phyloP scores from a whole-genome alignment of 2,888 invertebrate genomes.

The Phyto melanocephala region DNA sequence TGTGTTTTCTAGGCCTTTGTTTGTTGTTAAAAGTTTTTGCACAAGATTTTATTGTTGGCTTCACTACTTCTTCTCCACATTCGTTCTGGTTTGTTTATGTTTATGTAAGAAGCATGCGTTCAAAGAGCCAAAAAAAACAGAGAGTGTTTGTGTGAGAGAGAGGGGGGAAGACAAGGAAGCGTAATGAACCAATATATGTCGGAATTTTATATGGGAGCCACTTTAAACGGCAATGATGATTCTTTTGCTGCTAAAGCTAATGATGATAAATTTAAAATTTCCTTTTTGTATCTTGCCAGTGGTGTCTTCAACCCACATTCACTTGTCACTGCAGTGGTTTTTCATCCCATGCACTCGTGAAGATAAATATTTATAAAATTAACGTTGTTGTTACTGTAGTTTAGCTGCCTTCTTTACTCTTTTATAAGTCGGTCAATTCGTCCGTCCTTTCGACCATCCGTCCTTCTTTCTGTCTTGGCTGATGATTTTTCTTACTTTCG shows the following conservation, averaged over 20 bases:
- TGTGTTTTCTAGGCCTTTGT: constrained; percentile 11
- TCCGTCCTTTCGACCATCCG: not conserved
- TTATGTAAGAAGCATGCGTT: constrained; percentile 18
- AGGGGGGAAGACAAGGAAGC: not conserved
- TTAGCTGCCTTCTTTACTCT: not conserved
- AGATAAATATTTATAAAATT: not conserved
- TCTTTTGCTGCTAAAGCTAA: not conserved
- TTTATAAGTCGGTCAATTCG: too few relatives aligned
- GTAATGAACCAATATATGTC: not conserved
- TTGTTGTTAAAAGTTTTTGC: constrained; percentile 14
- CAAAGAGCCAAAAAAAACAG: too few relatives aligned
- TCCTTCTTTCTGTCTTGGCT: not conserved
- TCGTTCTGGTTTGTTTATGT: not conserved
- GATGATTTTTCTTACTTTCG: not conserved
- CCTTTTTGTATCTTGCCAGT: not conserved
- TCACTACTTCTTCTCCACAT: not conserved
- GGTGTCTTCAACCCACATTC: constrained; percentile 19
- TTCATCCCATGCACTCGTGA: not conserved
- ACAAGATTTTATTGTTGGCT: constrained; percentile 2
- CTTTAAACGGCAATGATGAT: constrained; percentile 2
- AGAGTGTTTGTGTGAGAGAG: not conserved
- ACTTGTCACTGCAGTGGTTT: constrained; percentile 21
- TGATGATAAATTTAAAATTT: constrained; percentile 25
- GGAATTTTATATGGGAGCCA: not conserved
- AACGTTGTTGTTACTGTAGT: not conserved